Conservation (phyloP, 2,113 vertebrate genomes). For the Chaetodon auriga region DNA sequence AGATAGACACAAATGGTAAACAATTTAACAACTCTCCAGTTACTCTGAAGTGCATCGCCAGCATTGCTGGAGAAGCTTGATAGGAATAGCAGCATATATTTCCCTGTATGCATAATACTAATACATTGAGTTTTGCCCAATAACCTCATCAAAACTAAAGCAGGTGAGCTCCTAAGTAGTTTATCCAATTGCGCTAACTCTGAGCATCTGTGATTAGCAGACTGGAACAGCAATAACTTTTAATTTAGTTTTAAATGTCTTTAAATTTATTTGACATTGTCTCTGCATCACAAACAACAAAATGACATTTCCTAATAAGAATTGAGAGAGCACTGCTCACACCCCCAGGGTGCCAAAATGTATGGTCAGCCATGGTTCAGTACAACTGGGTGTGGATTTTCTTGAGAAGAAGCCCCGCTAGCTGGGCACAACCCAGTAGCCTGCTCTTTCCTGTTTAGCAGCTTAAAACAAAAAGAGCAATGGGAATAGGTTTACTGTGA, state of each 20-base stretch:
- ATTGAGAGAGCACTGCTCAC: not conserved
- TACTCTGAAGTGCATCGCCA: not conserved
- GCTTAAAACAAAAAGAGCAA: slow-evolving; percentile 56
- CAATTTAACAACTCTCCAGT: not conserved
- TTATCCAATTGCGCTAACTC: not conserved
- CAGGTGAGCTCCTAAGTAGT: not conserved
- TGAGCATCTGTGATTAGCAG: not conserved
- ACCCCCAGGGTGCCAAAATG: not conserved
- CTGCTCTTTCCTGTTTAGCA: slow-evolving; percentile 47
- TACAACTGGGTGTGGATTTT: slow-evolving; percentile 35
- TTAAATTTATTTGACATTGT: not conserved
- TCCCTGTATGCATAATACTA: not conserved
- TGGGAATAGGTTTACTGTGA: slow-evolving; percentile 49
- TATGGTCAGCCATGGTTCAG: slow-evolving; percentile 1
- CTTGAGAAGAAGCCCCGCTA: slow-evolving; percentile 21
- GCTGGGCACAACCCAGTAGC: slow-evolving; percentile 20
- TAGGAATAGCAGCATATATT: not conserved
- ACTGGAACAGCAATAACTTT: not conserved
- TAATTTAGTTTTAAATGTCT: not conserved
- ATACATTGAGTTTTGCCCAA: not conserved
- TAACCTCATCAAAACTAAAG: not conserved
- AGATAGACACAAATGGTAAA: not conserved
- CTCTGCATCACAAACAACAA: not conserved
- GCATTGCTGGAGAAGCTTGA: not conserved
- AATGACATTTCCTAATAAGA: slow-evolving; percentile 1